phyloP scores from a whole-genome alignment of 2,888 invertebrate species.

The Cylloceria caligata region DNA sequence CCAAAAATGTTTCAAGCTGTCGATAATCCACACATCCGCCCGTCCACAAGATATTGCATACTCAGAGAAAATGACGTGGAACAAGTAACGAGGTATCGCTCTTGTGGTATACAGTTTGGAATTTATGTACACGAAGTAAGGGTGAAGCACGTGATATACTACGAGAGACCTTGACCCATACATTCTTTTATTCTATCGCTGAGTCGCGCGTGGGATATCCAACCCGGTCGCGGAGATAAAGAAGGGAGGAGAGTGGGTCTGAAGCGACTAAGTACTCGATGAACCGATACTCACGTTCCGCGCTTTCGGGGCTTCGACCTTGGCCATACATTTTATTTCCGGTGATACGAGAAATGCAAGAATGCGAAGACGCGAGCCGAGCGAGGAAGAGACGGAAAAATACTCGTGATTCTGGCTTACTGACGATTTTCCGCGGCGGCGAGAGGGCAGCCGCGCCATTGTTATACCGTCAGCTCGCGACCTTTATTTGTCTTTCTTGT shows the following conservation, averaged over 20 bases:
- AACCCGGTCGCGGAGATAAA: constrained; percentile 51
- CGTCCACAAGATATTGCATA: constrained; percentile 24
- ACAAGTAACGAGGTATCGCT: constrained; percentile 38
- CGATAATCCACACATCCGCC: constrained; percentile 58
- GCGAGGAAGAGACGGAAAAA: constrained; percentile 1
- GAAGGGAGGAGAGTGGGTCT: constrained; percentile 24
- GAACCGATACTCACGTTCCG: constrained; percentile 8
- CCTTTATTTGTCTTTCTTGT: constrained; percentile 56
- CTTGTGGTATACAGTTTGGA: constrained; percentile 45
- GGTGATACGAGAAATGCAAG: constrained; percentile 36
- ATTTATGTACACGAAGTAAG: constrained; percentile 46
- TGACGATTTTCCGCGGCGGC: constrained; percentile 51
- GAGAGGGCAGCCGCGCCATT: constrained; percentile 30
- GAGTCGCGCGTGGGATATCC: constrained; percentile 27
- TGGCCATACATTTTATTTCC: constrained; percentile 55
- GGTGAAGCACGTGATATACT: constrained; percentile 53
- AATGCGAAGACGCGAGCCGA: not conserved
- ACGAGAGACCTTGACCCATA: constrained; percentile 60
- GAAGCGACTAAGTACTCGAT: constrained; percentile 16
- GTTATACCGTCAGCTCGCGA: constrained; percentile 51
- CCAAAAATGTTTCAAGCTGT: constrained; percentile 70
- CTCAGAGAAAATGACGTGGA: not conserved
- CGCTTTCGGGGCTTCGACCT: constrained; percentile 44
- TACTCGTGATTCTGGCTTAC: constrained; percentile 50
- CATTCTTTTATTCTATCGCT: constrained; percentile 42